Percentiles rank a stretch among this genome's conserved stretches.
Conservation (phyloP, 2,113 vertebrate species). For the Dicrurus megarhynchus region DNA sequence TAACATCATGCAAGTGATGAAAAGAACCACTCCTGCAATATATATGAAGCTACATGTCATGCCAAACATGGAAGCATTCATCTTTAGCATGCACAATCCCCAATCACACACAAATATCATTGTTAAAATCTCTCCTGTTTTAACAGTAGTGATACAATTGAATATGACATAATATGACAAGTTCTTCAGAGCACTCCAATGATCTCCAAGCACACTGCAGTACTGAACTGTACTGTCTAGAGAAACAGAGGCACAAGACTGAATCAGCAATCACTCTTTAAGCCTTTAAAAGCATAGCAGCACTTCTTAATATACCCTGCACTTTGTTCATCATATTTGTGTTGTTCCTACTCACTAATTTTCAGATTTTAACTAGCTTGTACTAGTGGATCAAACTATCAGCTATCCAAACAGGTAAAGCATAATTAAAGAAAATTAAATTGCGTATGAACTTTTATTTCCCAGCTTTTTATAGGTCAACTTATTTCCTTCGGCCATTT, state of each 20-base stretch:
- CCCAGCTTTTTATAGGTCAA: constrained; percentile 27
- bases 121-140: neutral
- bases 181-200: neutral
- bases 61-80: neutral
- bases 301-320: neutral
- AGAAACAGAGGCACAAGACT: neutral
- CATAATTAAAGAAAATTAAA: constrained; percentile 47
- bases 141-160: neutral
- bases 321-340: neutral
- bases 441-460: neutral
- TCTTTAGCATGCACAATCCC: neutral
- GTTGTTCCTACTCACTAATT: neutral
- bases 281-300: neutral
- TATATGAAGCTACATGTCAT: neutral
- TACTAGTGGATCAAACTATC: neutral
- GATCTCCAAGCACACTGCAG: neutral
- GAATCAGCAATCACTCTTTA: neutral
- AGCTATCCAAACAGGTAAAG: constrained; percentile 10
- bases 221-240: neutral
- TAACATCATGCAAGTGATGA: neutral
- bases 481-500: constrained; percentile 51
- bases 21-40: neutral
- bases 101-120: neutral
- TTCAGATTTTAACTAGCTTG: neutral
- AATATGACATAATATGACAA: neutral